Evolutionary conservation across 1,140 invertebrate genomes (phyloP), one percentile per base, ranked within the genome.

Genomic region (Aphaenogaster rudis): DNA sequence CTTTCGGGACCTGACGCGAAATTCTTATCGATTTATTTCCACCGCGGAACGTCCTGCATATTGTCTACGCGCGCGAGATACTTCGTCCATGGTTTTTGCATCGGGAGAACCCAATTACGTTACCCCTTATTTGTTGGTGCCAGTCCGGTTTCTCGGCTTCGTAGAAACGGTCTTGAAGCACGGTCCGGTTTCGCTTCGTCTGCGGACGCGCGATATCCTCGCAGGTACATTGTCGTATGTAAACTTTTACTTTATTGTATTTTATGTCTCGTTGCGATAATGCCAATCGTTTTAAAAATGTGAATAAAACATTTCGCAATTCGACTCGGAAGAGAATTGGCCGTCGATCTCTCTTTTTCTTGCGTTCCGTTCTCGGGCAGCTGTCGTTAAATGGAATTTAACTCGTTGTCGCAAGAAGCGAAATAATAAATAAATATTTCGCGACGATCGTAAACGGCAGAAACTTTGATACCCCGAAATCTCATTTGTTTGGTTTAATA

Each of bases 101-200:
- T 4, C 15, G 42, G 21, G n/a, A 76, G n/a, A 76, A 15, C 0
- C 39, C 21, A 28, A 28, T 61, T 45, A 39, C 13, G 28, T 3
- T 39, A 59, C 8, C 21, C 57, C 39, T 61, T 42, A 79, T 79
- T 50, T 33, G 42, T 8, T 8, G 17, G 3, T 28, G 6, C 17
- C 17, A 15, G 7, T 77, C 74, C 74, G 39, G 74, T 45, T 79
- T 80, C 21, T 66, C 13, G n/a, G n/a, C n/a, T 52, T 80, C 45
- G 21, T 42, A 69, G 64, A 69, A 80, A 42, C 21, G 8, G 11
- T 39, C 11, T 28, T 54, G 17, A 2, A 81, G 36, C 48, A 9
- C 48, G 76, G 64, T 45, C 21, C 5, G 28, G 9, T 78, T 69
- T 7, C 2, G 13, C n/a, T 17, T 69, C 17, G 21, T 54, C 11